phyloP scores from a whole-genome alignment of 2,113 vertebrate genomes.

The Rhipidura dahli region DNA sequence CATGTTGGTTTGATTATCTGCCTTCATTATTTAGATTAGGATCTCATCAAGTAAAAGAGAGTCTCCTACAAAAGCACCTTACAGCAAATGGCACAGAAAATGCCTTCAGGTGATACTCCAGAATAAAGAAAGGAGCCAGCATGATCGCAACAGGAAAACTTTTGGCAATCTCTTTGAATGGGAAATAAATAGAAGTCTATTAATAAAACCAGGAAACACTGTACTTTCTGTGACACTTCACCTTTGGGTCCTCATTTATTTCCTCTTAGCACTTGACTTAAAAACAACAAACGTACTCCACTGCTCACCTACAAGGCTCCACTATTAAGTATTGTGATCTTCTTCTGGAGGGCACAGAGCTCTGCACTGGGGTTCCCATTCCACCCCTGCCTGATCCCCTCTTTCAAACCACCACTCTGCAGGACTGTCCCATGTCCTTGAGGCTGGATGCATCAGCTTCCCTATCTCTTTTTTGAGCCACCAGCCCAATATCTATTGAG shows the following conservation, averaged over 20 bases:
- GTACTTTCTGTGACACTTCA: background rate
- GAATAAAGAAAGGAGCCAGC: background rate
- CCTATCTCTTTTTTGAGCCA: background rate
- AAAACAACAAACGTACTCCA: background rate
- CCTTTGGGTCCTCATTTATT: background rate
- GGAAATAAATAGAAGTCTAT: background rate
- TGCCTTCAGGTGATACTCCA: background rate
- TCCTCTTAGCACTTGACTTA: background rate
- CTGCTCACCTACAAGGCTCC: background rate
- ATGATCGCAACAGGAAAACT: background rate
- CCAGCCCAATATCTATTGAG: background rate
- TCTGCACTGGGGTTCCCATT: background rate
- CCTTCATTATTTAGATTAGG: background rate
- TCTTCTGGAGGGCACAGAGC: background rate
- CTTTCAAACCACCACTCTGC: background rate
- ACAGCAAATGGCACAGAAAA: background rate
- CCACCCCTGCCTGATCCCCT: background rate
- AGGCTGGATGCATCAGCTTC: background rate
- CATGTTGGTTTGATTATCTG: background rate
- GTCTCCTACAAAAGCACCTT: background rate
- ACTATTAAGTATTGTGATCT: background rate
- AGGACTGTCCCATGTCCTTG: fast-evolving
- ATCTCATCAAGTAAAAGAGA: background rate
- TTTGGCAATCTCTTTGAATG: background rate
- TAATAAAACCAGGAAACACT: background rate